Evolutionary conservation across 2,797 vertebrate genomes (phyloP), one percentile per base, ranked within the genome.

Genomic region (Ceyx erithaca): DNA sequence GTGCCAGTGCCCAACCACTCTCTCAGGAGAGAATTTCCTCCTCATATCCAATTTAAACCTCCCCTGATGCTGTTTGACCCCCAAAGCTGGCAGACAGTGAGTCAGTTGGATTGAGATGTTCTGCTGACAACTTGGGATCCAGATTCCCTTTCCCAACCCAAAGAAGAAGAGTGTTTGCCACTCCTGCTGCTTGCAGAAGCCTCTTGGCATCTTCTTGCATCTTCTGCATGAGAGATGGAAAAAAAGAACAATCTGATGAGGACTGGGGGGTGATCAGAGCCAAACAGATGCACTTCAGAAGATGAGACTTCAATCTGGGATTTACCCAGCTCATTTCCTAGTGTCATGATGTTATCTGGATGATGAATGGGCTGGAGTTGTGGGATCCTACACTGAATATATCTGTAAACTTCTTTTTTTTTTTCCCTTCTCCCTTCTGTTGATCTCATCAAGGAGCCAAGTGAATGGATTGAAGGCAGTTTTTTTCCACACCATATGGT

Each of bases 211-310:
- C n/a, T 31, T 70, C 52, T 19, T 75, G 86, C 57, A 70, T 92
- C 83, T 90, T 70, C 77, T 68, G 57, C 68, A 52, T 85, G 45
- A 6, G 52, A 94, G 79, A 87, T 86, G 61, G 88, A 77, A 89
- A 80, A 69, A 82, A 6, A 23, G 5, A 37, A 37, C 37, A 37
- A 37, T 37, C 37, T 37, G 12, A 76, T 89, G 90, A 93, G 86
- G 49, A 77, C 93, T 0, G 37, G 37, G 3, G 80, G 67, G 46
- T n/a, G 64, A 40, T 55, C 85, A 0, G 30, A 93, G 94, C 93
- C 93, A 93, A 94, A 92, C 93, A 95, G 90, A 95, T 95, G 90
- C 90, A 80, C 81, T 94, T 94, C 84, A 90, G 78, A 93, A 92
- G 88, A 90, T 82, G 83, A 73, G 63, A 73, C 86, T 92, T 95